Evolutionary conservation across 2,797 vertebrate genomes (phyloP).

Genomic region (Staurois parvus): DNA sequence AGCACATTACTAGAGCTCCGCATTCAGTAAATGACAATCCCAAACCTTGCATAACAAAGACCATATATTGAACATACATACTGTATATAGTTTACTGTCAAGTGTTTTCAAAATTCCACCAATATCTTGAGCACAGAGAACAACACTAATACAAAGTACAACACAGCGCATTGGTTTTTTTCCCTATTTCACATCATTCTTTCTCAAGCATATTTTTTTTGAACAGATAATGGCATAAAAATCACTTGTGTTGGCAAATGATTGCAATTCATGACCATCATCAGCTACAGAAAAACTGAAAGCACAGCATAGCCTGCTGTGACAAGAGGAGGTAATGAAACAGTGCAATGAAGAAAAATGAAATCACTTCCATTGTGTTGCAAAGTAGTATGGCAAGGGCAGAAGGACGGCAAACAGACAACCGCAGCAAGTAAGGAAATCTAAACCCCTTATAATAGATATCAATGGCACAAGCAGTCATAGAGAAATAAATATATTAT

Average conservation of each 20-base stretch:
- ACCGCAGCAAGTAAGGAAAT: not conserved
- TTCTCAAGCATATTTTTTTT: constrained; percentile 4
- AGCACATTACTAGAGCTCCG: not conserved
- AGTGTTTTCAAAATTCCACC: not conserved
- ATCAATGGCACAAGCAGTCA: not conserved
- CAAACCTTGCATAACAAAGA: not conserved
- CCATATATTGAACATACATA: not conserved
- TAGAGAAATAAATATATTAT: not conserved
- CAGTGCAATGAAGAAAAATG: constrained; percentile 29
- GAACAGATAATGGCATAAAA: constrained; percentile 25
- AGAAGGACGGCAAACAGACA: not conserved
- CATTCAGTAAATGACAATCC: constrained; percentile 5
- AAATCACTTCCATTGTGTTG: constrained; percentile 47
- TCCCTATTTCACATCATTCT: constrained; percentile 19
- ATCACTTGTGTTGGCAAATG: constrained; percentile 46
- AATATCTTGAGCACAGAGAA: not conserved
- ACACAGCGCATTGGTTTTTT: not conserved
- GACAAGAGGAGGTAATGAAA: constrained; percentile 44
- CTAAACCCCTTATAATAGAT: not conserved
- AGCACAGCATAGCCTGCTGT: constrained; percentile 31
- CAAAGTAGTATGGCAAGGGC: constrained; percentile 25
- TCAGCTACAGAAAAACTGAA: constrained; percentile 47
- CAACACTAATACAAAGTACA: constrained; percentile 12
- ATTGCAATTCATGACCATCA: constrained; percentile 44
- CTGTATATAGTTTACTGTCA: not conserved